Evolutionary conservation across 1,140 invertebrate species (phyloP).

Genomic region (Sinonovacula constricta): DNA sequence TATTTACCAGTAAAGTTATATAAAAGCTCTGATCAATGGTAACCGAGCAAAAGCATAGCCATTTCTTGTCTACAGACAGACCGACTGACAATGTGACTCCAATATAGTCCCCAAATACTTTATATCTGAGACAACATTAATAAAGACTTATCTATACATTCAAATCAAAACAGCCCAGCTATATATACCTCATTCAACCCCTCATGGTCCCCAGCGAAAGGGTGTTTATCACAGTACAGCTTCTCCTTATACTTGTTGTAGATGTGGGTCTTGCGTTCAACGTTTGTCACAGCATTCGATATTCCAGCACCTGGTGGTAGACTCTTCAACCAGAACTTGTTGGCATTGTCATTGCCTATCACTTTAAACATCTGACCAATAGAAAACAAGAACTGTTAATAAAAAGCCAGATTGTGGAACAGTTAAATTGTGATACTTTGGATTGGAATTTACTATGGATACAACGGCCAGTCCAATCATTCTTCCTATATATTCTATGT

Average conservation of each 20-base stretch:
- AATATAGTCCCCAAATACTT: too few relatives aligned
- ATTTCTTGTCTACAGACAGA: too few relatives aligned
- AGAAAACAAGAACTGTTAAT: background rate
- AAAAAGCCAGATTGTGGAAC: background rate
- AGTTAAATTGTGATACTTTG: background rate
- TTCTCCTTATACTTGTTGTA: slow-evolving; percentile 45
- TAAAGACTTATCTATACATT: too few relatives aligned
- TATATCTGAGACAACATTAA: too few relatives aligned
- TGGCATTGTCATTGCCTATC: slow-evolving; percentile 49
- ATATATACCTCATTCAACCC: slow-evolving; percentile 33
- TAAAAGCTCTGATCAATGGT: too few relatives aligned
- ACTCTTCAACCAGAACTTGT: slow-evolving; percentile 43
- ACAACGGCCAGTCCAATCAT: too few relatives aligned
- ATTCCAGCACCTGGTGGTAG: slow-evolving; percentile 11
- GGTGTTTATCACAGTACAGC: slow-evolving; percentile 36
- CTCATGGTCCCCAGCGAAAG: background rate
- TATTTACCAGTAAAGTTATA: too few relatives aligned
- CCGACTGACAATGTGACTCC: too few relatives aligned
- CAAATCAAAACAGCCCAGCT: too few relatives aligned
- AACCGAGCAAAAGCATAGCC: too few relatives aligned
- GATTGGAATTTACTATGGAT: too few relatives aligned
- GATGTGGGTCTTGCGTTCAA: slow-evolving; percentile 26
- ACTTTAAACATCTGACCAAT: slow-evolving; percentile 38
- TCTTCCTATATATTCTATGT: too few relatives aligned
- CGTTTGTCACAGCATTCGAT: background rate